These are phyloP conservation scores for Leucozona laternaria DNA, from an alignment of 2,888 invertebrate species.

Conservation along the genomic window DNA sequence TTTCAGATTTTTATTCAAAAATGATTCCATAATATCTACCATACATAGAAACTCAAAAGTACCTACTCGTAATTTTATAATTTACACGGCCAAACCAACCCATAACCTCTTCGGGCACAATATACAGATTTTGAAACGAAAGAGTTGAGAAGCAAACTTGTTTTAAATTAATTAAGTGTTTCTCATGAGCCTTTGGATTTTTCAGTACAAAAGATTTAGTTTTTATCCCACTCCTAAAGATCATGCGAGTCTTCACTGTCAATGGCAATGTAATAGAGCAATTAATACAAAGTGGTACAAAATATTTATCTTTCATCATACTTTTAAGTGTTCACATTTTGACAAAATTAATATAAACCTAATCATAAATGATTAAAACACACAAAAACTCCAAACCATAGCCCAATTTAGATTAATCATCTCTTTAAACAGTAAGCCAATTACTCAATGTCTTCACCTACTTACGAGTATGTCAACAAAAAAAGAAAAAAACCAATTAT, in stretches of 20 bases:
- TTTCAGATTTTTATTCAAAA: no score
- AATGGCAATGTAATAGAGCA: not conserved
- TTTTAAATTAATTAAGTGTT: not conserved
- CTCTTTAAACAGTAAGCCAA: slow-evolving; percentile 15
- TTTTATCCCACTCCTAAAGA: no score
- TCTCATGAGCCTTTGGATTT: not conserved
- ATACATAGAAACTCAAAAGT: no score
- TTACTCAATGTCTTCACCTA: slow-evolving; percentile 41
- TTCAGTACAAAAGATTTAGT: not conserved
- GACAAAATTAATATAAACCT: not conserved
- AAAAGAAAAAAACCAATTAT: slow-evolving; percentile 2
- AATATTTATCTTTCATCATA: not conserved
- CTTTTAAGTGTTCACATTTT: not conserved
- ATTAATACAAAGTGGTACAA: not conserved
- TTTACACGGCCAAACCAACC: no score
- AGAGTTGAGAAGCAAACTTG: slow-evolving; percentile 14
- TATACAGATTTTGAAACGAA: no score
- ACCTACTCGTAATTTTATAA: no score
- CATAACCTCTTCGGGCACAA: no score
- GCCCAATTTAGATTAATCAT: slow-evolving; percentile 8
- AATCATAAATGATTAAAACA: not conserved
- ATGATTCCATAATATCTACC: no score
- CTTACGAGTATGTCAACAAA: not conserved
- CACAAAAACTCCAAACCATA: not conserved
- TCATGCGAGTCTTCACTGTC: not conserved